Evolutionary conservation across 2,888 invertebrate species (phyloP).

Genomic region (Vesta saturnalis): DNA sequence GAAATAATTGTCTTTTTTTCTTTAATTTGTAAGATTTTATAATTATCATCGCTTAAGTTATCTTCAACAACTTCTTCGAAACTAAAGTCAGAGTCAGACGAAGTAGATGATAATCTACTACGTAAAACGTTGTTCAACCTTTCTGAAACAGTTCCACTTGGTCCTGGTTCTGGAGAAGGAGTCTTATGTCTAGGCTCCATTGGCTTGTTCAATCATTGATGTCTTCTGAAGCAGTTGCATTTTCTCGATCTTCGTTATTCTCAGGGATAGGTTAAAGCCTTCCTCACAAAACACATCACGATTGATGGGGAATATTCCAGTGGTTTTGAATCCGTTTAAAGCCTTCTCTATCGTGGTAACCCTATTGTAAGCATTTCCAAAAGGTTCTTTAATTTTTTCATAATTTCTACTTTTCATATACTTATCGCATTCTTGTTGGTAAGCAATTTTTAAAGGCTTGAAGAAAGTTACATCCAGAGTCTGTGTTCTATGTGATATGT

Average conservation of each 20-base stretch:
- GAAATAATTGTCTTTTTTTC: background rate
- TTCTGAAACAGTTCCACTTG: no score
- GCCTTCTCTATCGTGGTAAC: no score
- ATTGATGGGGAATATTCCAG: no score
- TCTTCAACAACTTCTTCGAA: background rate
- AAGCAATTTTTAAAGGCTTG: no score
- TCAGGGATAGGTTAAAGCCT: no score
- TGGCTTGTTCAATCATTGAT: background rate
- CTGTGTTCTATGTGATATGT: background rate
- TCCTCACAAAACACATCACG: no score
- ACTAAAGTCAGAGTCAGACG: background rate
- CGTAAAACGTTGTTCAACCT: no score
- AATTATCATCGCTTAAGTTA: background rate
- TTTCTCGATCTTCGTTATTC: no score
- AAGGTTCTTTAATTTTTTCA: background rate
- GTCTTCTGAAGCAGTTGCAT: background rate
- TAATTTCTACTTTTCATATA: background rate
- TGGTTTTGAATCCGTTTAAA: no score
- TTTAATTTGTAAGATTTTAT: background rate
- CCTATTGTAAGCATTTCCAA: background rate
- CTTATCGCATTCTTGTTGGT: no score
- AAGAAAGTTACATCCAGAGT: background rate
- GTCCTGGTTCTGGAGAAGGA: no score
- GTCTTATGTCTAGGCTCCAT: no score
- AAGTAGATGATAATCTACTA: background rate